These are phyloP conservation scores for Argentina silus DNA, from an alignment of 2,797 vertebrate genomes.

Conservation along the genomic window DNA sequence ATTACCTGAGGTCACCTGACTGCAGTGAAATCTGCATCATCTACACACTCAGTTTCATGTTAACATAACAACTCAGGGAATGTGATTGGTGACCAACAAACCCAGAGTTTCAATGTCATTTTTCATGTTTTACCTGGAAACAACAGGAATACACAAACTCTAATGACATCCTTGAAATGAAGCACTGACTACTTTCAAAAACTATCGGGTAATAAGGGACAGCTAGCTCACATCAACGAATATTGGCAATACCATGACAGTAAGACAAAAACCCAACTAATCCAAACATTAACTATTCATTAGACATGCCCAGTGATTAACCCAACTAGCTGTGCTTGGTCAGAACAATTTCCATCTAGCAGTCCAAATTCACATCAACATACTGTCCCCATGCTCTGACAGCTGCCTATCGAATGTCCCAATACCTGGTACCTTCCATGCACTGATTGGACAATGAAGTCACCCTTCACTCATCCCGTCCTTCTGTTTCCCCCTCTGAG, in stretches of 20 bases:
- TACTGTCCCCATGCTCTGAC: constrained; percentile 28
- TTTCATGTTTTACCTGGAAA: not conserved
- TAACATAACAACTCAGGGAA: not conserved
- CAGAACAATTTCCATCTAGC: constrained; percentile 17
- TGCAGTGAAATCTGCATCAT: too few species aligned
- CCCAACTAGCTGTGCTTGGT: constrained; percentile 32
- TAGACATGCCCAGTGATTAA: constrained; percentile 57
- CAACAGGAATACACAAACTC: not conserved
- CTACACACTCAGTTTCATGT: too few species aligned
- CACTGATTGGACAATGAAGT: constrained; percentile 3
- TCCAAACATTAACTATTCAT: constrained; percentile 51
- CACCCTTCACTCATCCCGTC: constrained; percentile 28
- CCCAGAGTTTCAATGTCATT: not conserved
- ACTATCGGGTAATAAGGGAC: not conserved
- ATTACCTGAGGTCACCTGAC: too few species aligned
- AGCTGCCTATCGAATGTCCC: constrained; percentile 36
- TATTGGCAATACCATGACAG: not conserved
- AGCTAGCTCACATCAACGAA: not conserved
- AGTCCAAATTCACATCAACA: constrained; percentile 10
- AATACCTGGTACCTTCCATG: constrained; percentile 2
- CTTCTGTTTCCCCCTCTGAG: not conserved
- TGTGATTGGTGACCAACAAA: not conserved
- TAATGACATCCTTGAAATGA: not conserved
- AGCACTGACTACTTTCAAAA: not conserved
- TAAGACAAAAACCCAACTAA: not conserved